Evolutionary conservation across 2,113 vertebrate species (phyloP).

Genomic region (Cepphus grylle): DNA sequence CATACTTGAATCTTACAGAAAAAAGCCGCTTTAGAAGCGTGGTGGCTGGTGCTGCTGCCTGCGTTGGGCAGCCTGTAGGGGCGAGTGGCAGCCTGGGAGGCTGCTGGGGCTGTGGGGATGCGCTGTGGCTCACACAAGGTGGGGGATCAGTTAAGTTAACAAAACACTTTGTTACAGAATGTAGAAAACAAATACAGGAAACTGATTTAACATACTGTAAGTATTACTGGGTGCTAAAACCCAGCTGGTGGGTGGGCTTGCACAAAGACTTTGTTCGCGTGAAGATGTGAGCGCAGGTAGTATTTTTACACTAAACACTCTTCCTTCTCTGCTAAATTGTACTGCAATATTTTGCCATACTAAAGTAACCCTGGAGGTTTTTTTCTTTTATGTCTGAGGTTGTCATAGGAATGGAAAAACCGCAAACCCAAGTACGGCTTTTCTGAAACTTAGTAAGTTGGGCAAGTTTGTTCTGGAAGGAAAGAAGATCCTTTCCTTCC

Average conservation of each 20-base stretch:
- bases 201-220: neutral
- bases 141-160: neutral
- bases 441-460: neutral
- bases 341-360: neutral
- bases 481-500: neutral
- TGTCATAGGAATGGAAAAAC: neutral
- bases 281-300: rapidly evolving
- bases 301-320: neutral
- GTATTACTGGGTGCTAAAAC: neutral
- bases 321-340: neutral
- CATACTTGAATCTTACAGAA: neutral
- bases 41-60: neutral
- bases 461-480: neutral
- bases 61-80: neutral
- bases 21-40: neutral
- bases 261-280: rapidly evolving
- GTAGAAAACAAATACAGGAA: neutral
- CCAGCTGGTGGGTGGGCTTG: neutral
- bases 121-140: neutral
- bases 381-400: neutral
- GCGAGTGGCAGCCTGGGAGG: neutral
- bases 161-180: neutral
- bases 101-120: neutral
- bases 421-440: neutral
- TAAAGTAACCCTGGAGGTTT: neutral